Evolutionary conservation across 2,797 vertebrate genomes (phyloP), one percentile per base, ranked within the genome.

Genomic region (Sebastes iracundus): DNA sequence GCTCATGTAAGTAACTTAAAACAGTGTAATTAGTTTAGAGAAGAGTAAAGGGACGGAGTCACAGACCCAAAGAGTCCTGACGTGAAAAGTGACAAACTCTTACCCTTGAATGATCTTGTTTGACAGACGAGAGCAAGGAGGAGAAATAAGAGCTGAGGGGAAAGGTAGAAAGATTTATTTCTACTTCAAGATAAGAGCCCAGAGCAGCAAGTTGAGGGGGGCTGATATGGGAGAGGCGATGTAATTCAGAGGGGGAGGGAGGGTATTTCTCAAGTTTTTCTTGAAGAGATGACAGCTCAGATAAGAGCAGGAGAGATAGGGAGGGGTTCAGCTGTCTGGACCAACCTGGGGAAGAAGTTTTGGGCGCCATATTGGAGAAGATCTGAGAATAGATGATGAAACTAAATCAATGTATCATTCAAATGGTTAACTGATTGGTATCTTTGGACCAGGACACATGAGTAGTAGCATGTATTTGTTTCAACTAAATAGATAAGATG

Each of bases 181-280:
- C 79, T 79, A 76, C 84, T 74, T 68, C 73, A 20, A 28, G 52
- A 85, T 83, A 85, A 88, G 80, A 81, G 73, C 64, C 42, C 12
- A 74, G 52, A 56, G 58, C n/a, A 65, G 61, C 72, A 63, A 59
- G 66, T 73, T 64, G 63, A 65, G 20, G 20, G 38, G 69, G 67
- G 33, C 16, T 75, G 78, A 81, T 82, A 70, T 59, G 55, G 32
- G 75, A 79, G 62, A 77, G 64, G 28, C 63, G 20, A 27, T 84
- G 75, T 70, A 20, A 88, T 74, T 80, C 81, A 78, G 74, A 52
- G 52, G 42, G 23, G 55, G 32, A 53, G 27, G 16, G 42, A 0
- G 16, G 7, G 42, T 0, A 49, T n/a, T 52, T 69, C 16, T 82
- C 46, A 80, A 81, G 60, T 70, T 74, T 70, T 74, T 84, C 72